A percentile compares a stretch with the other conserved stretches of the same genome.
Conservation (phyloP, 2,888 invertebrate genomes). For the Agriopis leucophaearia region DNA sequence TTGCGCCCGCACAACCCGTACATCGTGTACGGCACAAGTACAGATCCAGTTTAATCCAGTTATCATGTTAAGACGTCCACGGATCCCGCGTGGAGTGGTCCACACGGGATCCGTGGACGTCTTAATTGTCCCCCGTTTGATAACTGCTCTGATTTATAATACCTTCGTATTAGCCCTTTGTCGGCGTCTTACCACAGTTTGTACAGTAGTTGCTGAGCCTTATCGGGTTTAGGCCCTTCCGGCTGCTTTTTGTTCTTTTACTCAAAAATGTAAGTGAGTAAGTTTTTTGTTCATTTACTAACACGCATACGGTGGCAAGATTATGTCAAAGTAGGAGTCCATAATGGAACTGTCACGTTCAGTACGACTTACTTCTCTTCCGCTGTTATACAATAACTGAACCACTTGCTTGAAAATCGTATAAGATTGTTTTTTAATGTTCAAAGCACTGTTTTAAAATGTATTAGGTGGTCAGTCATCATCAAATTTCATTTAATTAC, state of each 20-base stretch:
- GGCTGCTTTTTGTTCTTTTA: constrained; percentile 54
- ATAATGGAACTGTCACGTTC: too few species aligned
- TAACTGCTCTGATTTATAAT: constrained; percentile 82
- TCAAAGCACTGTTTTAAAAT: too few species aligned
- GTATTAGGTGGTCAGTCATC: too few species aligned
- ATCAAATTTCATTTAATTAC: too few species aligned
- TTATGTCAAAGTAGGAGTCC: not conserved
- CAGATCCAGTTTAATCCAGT: constrained; percentile 11
- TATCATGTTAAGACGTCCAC: constrained; percentile 17
- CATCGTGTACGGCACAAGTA: not conserved
- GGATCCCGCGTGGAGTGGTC: constrained; percentile 46
- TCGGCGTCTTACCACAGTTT: constrained; percentile 62
- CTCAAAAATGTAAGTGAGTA: constrained; percentile 21
- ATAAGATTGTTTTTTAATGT: too few species aligned
- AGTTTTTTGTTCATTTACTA: constrained; percentile 3
- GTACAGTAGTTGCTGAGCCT: constrained; percentile 41
- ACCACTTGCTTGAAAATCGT: too few species aligned
- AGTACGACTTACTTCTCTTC: too few species aligned
- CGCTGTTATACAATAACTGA: not conserved
- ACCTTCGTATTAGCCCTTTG: constrained; percentile 69
- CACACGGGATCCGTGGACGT: constrained; percentile 57
- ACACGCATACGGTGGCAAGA: constrained; percentile 22
- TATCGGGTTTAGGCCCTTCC: constrained; percentile 76
- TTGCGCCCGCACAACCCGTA: not conserved
- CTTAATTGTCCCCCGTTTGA: constrained; percentile 78